phyloP scores from a whole-genome alignment of 2,888 invertebrate genomes.

The Patella caerulea region DNA sequence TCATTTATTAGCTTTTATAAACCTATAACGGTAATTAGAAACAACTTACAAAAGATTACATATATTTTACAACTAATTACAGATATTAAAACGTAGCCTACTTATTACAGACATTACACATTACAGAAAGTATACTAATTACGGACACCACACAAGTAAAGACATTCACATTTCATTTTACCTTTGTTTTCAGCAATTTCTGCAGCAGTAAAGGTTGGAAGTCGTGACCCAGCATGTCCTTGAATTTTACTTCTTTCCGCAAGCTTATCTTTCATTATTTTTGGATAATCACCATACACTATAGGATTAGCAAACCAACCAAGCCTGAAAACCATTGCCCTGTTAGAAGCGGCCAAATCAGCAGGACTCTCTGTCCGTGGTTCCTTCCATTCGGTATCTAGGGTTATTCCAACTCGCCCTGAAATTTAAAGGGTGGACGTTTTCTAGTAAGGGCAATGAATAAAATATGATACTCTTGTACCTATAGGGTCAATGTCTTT shows the following conservation, averaged over 20 bases:
- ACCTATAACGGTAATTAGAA: too few species aligned
- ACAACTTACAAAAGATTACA: too few species aligned
- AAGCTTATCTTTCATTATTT: slow-evolving; percentile 44
- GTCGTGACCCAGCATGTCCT: slow-evolving; percentile 45
- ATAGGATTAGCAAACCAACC: slow-evolving; percentile 61
- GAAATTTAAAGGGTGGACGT: background rate
- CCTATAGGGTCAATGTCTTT: too few species aligned
- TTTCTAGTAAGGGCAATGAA: too few species aligned
- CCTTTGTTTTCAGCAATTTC: slow-evolving; percentile 44
- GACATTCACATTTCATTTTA: slow-evolving; percentile 9
- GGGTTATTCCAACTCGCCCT: slow-evolving; percentile 33
- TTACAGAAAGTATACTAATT: too few species aligned
- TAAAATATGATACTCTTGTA: too few species aligned
- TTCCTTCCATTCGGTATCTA: slow-evolving; percentile 45
- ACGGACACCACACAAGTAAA: too few species aligned
- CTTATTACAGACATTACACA: too few species aligned
- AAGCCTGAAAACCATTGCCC: slow-evolving; percentile 41
- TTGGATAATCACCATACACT: slow-evolving; percentile 73
- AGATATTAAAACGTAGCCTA: too few species aligned
- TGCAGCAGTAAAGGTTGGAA: slow-evolving; percentile 41
- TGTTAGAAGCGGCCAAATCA: slow-evolving; percentile 44
- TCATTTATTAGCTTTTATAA: too few species aligned
- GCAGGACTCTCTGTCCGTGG: slow-evolving; percentile 31
- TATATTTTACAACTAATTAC: too few species aligned
- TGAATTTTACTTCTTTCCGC: slow-evolving; percentile 53